A percentile compares a stretch with the other conserved stretches of the same genome.
Conservation (phyloP, 2,888 invertebrate species). For the Lepetodrilus schrolli region DNA sequence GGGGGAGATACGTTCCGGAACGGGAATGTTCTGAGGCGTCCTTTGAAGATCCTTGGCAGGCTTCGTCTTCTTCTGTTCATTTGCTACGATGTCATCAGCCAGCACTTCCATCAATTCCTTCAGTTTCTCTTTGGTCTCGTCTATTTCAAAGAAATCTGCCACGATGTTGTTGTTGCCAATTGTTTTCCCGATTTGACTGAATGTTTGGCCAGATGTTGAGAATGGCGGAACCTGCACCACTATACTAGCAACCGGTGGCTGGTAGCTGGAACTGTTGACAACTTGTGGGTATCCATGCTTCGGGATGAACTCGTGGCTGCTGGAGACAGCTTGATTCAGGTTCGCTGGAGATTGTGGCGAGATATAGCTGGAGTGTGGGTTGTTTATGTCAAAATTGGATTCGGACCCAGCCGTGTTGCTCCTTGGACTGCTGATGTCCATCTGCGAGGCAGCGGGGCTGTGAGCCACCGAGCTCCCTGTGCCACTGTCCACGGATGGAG, state of each 20-base stretch:
- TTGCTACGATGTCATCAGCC: constrained; percentile 33
- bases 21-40: too few relatives aligned
- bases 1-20: too few relatives aligned
- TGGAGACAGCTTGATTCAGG: background rate
- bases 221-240: too few relatives aligned
- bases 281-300: too few relatives aligned
- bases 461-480: background rate
- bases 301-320: background rate
- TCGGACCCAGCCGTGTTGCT: background rate
- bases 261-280: constrained; percentile 24
- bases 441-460: background rate
- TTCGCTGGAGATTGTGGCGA: background rate
- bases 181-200: too few relatives aligned
- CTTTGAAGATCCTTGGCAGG: too few relatives aligned
- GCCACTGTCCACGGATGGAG: background rate
- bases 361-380: background rate
- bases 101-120: constrained; percentile 46
- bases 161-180: too few relatives aligned
- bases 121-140: constrained; percentile 36
- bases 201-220: too few relatives aligned
- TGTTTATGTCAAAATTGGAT: background rate
- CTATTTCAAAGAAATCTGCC: too few relatives aligned
- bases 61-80: too few relatives aligned
- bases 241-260: too few relatives aligned
- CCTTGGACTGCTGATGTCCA: background rate